Base-by-base conservation (phyloP, 1,140 invertebrate species). In the Megalonaias nervosa region DNA sequence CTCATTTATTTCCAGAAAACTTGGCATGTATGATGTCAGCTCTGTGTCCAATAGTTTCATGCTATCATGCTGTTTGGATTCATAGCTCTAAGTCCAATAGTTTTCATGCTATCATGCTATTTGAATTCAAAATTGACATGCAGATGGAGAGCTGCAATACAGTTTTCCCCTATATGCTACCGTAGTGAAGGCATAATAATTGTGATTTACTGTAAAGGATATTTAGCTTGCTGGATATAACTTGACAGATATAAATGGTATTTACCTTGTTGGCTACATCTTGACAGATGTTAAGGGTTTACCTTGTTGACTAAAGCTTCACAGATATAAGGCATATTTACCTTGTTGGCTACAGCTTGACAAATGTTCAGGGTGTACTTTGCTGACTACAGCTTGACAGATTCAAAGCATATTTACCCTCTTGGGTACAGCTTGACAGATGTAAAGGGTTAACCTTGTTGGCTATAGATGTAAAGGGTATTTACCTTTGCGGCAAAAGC, bases 241-340 rank as follows among this genome's bases (percentile, higher is more conserved):
- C 21, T 9, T 16, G 14, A 26, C 17, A 56, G n/a, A 59, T 55
- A 6, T 55, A 19, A 71, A 55, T 14, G 23, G 0, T 48, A 66
- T 71, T 77, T 60, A 88, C 88, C 86, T 90, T 85, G 72, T 86
- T 84, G 55, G 86, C 87, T 23, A 89, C 62, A 55, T 84, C 81
- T 14, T 82, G 70, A 81, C 83, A 85, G 66, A 86, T 85, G 48
- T 59, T 0, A 21, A 21, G n/a, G 19, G 19, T 31, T 19, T n/a
- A 21, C 16, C 26, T 67, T n/a, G 65, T 19, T n/a, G 17, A 1
- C 55, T 69, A 19, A 4, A 31, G 31, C 21, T 6, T 16, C 13
- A 26, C 15, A 21, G 2, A 31, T 31, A 31, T 31, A 2, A 31
- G 2, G 26, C 26, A 26, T 31, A 3, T 31, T 31, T 31, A 31